Base-by-base conservation (phyloP, 2,113 vertebrate genomes). In the Opisthocomus hoazin region DNA sequence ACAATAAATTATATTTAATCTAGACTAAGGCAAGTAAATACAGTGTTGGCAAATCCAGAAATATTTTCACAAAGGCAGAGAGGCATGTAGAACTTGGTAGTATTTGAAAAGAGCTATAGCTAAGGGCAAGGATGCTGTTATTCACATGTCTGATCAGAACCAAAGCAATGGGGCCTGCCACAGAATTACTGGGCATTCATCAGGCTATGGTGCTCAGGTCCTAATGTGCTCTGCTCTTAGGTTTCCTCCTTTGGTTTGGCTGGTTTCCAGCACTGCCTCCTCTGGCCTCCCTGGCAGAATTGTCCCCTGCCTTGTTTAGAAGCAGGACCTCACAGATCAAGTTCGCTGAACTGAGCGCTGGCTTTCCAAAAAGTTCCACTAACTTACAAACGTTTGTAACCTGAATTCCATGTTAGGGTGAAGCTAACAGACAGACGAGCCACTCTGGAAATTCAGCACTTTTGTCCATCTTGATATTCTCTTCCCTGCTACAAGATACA, bases 1-100 rank as follows among this genome's bases (percentile, higher is more conserved):
- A 86, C 34, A 87, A 93, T 71, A 93, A 78, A 68, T 43, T 7
- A 71, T 84, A 90, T 27, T 87, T 84, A 50, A 76, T 75, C 76
- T 68, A 78, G 56, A 89, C 34, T 19, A 81, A 54, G 18, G 37
- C 18, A 86, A 88, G 36, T 48, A 66, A 90, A 74, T 43, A 50
- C 32, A 61, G 46, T n/a, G 69, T 70, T 20, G 30, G 50, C 77
- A n/a, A 90, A 46, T 15, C 4, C 70, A 83, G 81, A 83, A 94
- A 57, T 9, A 11, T 63, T 65, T 79, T 50, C 56, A 69, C 32
- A 86, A 73, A 57, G 70, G 29, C 45, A 91, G 50, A 82, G 46
- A 54, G 48, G 34, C 30, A 78, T 22, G 29, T 0, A 79, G 50
- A 91, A 84, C 41, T 48, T 68, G 84, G 29, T 0, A 54, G 11